Evolutionary conservation across 2,113 vertebrate species (phyloP).

Genomic region (Chionis minor): DNA sequence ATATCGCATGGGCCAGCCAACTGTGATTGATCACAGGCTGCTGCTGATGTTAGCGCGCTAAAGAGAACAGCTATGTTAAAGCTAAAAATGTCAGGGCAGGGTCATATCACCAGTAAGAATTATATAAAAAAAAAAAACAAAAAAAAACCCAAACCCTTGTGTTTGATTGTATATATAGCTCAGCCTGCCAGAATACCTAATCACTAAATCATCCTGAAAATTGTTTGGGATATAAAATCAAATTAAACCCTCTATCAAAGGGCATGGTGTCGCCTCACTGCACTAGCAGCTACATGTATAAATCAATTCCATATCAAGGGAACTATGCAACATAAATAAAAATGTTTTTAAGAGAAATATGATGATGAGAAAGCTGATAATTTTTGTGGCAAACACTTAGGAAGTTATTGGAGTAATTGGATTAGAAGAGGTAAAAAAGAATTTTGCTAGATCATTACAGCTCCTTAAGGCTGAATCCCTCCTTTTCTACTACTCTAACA

Average conservation of each 20-base stretch:
- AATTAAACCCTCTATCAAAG: background rate
- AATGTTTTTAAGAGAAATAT: background rate
- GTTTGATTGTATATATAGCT: background rate
- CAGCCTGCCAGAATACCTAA: background rate
- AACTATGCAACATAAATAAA: background rate
- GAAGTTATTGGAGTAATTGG: background rate
- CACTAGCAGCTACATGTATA: background rate
- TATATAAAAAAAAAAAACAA: background rate
- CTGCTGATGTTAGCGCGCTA: background rate
- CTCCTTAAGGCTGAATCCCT: background rate
- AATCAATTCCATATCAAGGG: background rate
- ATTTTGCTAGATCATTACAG: background rate
- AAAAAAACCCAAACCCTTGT: background rate
- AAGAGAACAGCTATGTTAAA: background rate
- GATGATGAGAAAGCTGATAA: background rate
- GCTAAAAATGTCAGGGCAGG: background rate
- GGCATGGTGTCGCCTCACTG: background rate
- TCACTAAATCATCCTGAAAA: constrained; percentile 4
- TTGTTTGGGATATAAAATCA: background rate
- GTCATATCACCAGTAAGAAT: background rate
- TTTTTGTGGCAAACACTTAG: background rate
- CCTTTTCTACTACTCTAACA: background rate
- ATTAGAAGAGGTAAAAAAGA: background rate
- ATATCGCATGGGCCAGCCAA: background rate
- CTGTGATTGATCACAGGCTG: background rate